phyloP scores from a whole-genome alignment of 2,797 vertebrate species.

The Ctenochaetus hawaiiensis region DNA sequence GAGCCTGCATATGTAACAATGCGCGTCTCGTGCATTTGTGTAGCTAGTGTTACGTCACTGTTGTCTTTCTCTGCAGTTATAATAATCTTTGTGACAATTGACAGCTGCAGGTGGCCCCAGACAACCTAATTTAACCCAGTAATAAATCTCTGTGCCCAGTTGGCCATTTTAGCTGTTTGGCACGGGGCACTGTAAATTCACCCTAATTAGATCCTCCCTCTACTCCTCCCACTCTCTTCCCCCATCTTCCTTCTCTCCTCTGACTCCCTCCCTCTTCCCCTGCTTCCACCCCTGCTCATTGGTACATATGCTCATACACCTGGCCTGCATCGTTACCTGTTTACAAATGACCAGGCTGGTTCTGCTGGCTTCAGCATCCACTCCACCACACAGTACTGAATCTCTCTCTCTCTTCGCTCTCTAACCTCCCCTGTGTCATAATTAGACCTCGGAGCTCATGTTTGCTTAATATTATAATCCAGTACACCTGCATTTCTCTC shows the following conservation, averaged over 20 bases:
- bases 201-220: conserved; percentile 82
- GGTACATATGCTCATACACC: conserved; percentile 92
- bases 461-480: conserved; percentile 88
- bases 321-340: conserved; percentile 95
- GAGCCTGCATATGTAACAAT: conserved; percentile 36
- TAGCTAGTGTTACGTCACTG: conserved; percentile 36
- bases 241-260: conserved; percentile 60
- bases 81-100: conserved; percentile 78
- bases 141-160: conserved; percentile 83
- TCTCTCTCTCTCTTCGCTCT: conserved; percentile 63
- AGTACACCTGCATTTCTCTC: conserved; percentile 89
- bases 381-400: conserved; percentile 80
- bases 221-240: conserved; percentile 73
- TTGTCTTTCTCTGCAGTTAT: conserved; percentile 59
- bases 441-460: conserved; percentile 98
- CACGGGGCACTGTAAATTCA: conserved; percentile 82
- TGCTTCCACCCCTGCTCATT: conserved; percentile 77
- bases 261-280: conserved; percentile 55
- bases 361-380: conserved; percentile 99
- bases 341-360: conserved; percentile 98
- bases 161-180: conserved; percentile 84
- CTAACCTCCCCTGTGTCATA: conserved; percentile 95
- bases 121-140: conserved; percentile 82
- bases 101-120: conserved; percentile 78
- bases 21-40: conserved; percentile 37